A percentile compares a stretch with the other conserved stretches of the same genome.
Conservation (phyloP, 1,140 invertebrate genomes). For the Hesperophylax magnus region DNA sequence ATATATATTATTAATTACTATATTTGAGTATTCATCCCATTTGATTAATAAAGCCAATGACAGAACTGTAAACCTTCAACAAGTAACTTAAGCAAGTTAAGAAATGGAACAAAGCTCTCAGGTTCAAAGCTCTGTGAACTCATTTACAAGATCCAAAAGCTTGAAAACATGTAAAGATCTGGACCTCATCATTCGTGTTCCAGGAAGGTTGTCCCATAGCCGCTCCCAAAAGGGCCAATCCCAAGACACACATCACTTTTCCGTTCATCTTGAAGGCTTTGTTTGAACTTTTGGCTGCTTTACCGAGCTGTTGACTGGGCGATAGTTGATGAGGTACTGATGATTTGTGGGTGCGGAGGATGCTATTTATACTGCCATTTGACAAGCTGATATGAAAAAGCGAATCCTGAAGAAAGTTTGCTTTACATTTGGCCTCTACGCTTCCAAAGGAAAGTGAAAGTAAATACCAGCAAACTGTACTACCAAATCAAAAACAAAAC, state of each 20-base stretch:
- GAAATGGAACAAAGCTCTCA: too few species aligned
- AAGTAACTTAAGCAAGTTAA: too few species aligned
- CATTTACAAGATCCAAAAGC: too few species aligned
- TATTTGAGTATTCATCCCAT: too few species aligned
- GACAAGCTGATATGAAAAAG: not conserved
- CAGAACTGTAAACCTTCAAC: too few species aligned
- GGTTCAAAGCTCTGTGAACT: too few species aligned
- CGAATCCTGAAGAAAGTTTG: conserved; percentile 2
- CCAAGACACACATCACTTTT: conserved; percentile 68
- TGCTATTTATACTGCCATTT: conserved; percentile 69
- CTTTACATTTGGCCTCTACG: not conserved
- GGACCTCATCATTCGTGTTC: conserved; percentile 80
- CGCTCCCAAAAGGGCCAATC: conserved; percentile 68
- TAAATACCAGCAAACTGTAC: too few species aligned
- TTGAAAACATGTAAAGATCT: too few species aligned
- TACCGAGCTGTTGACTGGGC: conserved; percentile 65
- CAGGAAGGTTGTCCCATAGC: conserved; percentile 74
- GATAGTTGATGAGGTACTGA: conserved; percentile 66
- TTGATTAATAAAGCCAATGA: too few species aligned
- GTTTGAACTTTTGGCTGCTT: not conserved
- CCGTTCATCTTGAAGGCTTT: conserved; percentile 64
- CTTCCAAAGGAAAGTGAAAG: conserved; percentile 28
- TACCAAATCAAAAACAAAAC: too few species aligned
- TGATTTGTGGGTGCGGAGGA: conserved; percentile 66
- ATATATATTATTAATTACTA: too few species aligned